Base-by-base conservation (phyloP, 2,888 invertebrate genomes). In the Ichneumon xanthorius region DNA sequence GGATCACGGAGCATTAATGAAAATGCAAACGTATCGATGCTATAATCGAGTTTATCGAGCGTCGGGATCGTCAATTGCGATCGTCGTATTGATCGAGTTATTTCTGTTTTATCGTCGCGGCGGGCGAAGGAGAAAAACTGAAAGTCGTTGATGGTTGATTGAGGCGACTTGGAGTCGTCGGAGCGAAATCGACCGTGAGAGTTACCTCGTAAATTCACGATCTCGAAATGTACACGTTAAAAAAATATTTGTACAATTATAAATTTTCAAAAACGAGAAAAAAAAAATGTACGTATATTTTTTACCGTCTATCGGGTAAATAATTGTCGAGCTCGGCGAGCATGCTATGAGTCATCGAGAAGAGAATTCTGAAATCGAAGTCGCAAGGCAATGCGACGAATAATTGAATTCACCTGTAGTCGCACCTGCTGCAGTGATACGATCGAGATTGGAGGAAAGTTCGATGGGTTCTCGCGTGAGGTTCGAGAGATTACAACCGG, bases 21-120 rank as follows among this genome's bases (percentile, higher is more conserved):
- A 58, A 58, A 58, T 14, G 58, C 63, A 63, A 63, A 63, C n/a
- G 63, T 33, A 63, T 33, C 61, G 61, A 61, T 16, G 16, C 14
- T 61, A 7, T 33, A n/a, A 26, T 26, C 30, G 63, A 63, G 2
- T 63, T 63, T 30, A 33, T 63, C 30, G 30, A 33, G 30, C 2
- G 2, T 30, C 5, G 33, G 5, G 58, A 58, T 58, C 58, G 58
- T 58, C 58, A 11, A 58, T 58, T 26, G 58, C 22, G 7, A 9
- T 22, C 40, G 58, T 58, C 26, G 58, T 26, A 26, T 58, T 14
- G 11, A 58, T 58, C 58, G 58, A 58, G 14, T 58, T 30, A 30
- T n/a, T 63, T 33, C 6, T 33, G 30, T 33, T 33, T 33, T n/a
- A 33, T 63, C 63, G 33, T 63, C 16, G 16, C 5, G 7, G 30